These are phyloP conservation scores for Ploceus nigricollis DNA, from an alignment of 2,113 vertebrate species.

Conservation along the genomic window DNA sequence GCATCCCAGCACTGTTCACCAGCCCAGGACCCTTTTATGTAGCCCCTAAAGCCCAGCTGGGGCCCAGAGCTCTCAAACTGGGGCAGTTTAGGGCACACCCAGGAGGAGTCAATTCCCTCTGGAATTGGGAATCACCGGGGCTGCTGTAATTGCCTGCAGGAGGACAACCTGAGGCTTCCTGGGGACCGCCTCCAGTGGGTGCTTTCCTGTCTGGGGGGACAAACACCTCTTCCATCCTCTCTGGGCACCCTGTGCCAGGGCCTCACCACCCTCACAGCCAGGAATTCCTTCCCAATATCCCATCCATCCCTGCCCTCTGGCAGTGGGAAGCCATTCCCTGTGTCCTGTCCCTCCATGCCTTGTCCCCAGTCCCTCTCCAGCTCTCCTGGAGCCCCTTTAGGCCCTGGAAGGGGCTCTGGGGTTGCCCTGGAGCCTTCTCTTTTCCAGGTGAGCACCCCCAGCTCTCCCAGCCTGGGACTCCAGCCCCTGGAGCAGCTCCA, in stretches of 20 bases:
- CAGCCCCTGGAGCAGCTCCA: not conserved
- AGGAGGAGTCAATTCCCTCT: rapidly evolving
- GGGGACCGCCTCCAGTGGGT: rapidly evolving
- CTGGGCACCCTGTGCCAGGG: not conserved
- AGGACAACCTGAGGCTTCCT: not conserved
- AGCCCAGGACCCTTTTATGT: rapidly evolving
- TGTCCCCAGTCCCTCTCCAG: not conserved
- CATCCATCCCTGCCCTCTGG: rapidly evolving
- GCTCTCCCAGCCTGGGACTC: not conserved
- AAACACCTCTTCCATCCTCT: no score
- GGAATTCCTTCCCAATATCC: not conserved
- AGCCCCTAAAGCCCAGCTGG: not conserved
- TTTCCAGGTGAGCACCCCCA: not conserved
- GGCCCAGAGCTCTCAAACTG: not conserved
- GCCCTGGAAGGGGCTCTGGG: rapidly evolving
- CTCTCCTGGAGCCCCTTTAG: not conserved
- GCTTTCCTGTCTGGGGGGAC: not conserved
- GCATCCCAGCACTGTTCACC: rapidly evolving
- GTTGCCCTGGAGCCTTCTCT: rapidly evolving
- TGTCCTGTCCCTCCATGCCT: not conserved
- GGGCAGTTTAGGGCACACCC: not conserved
- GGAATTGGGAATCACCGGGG: rapidly evolving
- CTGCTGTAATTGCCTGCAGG: not conserved
- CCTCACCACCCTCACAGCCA: rapidly evolving
- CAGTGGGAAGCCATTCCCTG: not conserved